These are phyloP conservation scores for Notarius quadriscutis DNA, from an alignment of 2,113 vertebrate genomes.

Conservation along the genomic window DNA sequence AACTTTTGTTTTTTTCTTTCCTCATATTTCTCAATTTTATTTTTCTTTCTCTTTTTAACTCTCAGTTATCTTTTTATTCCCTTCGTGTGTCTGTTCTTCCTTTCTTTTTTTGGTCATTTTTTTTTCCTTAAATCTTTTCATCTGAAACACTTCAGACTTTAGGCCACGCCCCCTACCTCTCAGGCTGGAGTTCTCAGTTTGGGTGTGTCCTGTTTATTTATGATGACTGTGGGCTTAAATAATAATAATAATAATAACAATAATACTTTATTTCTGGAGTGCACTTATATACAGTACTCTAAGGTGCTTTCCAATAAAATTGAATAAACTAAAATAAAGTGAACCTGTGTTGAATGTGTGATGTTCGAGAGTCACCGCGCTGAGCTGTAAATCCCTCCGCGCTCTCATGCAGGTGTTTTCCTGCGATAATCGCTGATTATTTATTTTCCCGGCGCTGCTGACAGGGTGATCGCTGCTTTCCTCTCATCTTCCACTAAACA, in stretches of 20 bases:
- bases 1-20: neutral
- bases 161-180: neutral
- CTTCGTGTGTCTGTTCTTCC: neutral
- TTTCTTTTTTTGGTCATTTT: no score
- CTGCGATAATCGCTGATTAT: slow-evolving; percentile 1
- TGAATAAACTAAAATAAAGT: neutral
- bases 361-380: neutral
- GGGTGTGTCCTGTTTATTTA: neutral
- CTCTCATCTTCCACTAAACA: slow-evolving; percentile 22
- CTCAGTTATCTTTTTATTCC: neutral
- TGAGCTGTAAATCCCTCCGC: neutral
- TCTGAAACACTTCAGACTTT: neutral
- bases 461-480: slow-evolving; percentile 21
- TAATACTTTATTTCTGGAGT: no score
- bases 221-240: neutral
- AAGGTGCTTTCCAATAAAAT: no score
- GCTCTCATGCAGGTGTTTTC: slow-evolving; percentile 13
- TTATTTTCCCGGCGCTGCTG: slow-evolving; percentile 13
- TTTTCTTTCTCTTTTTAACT: neutral
- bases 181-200: neutral
- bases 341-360: neutral
- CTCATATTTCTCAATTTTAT: neutral
- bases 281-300: no score
- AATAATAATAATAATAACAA: neutral
- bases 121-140: neutral